Conservation (phyloP, 2,113 vertebrate genomes). For the Ceuthmochares aereus region DNA sequence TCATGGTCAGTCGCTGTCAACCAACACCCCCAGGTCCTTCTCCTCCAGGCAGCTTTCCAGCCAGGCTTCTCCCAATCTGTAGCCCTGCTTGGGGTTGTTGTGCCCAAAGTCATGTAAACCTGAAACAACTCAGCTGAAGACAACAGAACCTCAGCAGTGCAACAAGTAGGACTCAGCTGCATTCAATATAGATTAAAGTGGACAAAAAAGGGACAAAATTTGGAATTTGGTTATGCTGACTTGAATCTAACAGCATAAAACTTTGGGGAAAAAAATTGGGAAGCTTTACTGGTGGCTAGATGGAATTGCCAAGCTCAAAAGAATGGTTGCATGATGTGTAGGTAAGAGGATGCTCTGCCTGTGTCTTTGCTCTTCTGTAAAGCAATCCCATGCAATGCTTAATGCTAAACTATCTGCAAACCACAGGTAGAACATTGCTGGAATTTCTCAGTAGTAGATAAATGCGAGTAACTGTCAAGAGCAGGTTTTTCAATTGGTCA, state of each 20-base stretch:
- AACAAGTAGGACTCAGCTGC: not conserved
- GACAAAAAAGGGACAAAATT: not conserved
- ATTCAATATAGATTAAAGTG: accelerated
- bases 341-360: not conserved
- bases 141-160: not conserved
- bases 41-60: too few relatives aligned
- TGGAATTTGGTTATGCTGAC: not conserved
- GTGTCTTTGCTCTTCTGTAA: not conserved
- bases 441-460: not conserved
- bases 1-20: too few relatives aligned
- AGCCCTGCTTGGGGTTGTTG: too few relatives aligned
- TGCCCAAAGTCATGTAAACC: not conserved
- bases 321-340: not conserved
- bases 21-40: too few relatives aligned
- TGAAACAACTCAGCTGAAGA: not conserved
- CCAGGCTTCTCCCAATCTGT: too few relatives aligned
- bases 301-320: not conserved
- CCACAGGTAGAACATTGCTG: not conserved
- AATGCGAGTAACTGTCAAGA: not conserved
- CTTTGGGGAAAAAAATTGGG: too few relatives aligned
- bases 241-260: not conserved
- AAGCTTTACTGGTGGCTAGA: not conserved
- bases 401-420: not conserved
- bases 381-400: not conserved
- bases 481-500: not conserved